Conservation (phyloP, 2,797 vertebrate genomes). For the Oreonectes daqikongensis region DNA sequence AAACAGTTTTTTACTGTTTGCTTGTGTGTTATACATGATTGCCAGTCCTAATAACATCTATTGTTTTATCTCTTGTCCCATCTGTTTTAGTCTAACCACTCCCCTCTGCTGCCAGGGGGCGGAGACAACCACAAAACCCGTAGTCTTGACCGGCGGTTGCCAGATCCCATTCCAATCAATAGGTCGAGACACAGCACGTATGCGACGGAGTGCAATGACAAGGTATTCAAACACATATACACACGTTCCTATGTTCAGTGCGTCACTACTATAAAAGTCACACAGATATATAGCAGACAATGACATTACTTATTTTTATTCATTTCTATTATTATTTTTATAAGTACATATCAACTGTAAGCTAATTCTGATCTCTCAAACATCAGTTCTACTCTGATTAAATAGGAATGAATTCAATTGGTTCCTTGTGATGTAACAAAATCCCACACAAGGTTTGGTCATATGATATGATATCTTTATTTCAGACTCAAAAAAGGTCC, state of each 20-base stretch:
- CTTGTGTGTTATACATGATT: background rate
- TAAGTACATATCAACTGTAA: background rate
- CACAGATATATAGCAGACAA: background rate
- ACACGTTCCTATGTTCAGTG: background rate
- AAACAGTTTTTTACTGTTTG: background rate
- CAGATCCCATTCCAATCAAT: conserved; percentile 80
- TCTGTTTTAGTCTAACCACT: conserved; percentile 74
- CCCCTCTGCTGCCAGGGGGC: conserved; percentile 60
- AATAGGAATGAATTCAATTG: background rate
- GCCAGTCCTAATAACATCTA: background rate
- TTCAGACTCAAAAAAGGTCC: no score
- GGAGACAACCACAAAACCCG: conserved; percentile 82
- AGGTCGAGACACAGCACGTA: conserved; percentile 85
- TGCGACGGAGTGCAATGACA: conserved; percentile 80
- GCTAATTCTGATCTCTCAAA: background rate
- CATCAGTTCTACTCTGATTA: background rate
- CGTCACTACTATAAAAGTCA: no score
- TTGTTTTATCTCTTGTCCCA: conserved; percentile 27
- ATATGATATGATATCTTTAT: no score
- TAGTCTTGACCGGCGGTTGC: conserved; percentile 82
- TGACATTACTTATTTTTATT: no score
- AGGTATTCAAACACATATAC: conserved; percentile 66
- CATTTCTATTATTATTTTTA: background rate
- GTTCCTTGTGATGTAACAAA: background rate
- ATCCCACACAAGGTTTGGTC: conserved; percentile 4